Percentiles rank a stretch among this genome's conserved stretches.
Evolutionary conservation across 2,888 invertebrate species (phyloP).

Genomic region (Macrosiphum euphorbiae): DNA sequence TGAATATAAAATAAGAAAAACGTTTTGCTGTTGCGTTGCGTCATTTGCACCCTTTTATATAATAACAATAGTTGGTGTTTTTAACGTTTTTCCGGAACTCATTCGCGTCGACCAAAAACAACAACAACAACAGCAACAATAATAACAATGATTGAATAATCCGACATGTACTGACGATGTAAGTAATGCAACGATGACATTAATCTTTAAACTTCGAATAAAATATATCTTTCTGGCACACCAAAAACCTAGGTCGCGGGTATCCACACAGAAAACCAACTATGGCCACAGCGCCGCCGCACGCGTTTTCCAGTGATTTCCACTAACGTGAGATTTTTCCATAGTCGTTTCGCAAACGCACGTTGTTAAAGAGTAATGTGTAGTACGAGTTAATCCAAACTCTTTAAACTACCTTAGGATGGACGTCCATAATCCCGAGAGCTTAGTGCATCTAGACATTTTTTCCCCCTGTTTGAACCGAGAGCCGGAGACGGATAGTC

Average conservation of each 20-base stretch:
- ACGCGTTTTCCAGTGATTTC: neutral
- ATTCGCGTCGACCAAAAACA: neutral
- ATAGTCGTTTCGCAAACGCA: too few relatives aligned
- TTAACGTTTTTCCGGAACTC: neutral
- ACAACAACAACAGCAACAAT: neutral
- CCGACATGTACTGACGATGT: neutral
- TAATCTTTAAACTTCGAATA: neutral
- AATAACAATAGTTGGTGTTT: neutral
- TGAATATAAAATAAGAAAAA: neutral
- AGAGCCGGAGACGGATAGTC: too few relatives aligned
- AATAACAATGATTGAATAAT: too few relatives aligned
- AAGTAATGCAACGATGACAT: neutral
- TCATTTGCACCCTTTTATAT: neutral
- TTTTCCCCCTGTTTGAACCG: too few relatives aligned
- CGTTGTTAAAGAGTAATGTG: too few relatives aligned
- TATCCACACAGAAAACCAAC: neutral
- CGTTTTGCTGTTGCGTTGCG: neutral
- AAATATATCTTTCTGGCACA: neutral
- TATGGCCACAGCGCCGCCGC: neutral
- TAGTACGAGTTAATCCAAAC: too few relatives aligned
- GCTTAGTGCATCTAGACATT: too few relatives aligned
- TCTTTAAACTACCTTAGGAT: too few relatives aligned
- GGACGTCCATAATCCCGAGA: too few relatives aligned
- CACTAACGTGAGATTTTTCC: too few relatives aligned
- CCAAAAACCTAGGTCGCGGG: too few relatives aligned